Percentiles rank a stretch among this genome's conserved stretches.
Evolutionary conservation across 1,140 invertebrate genomes (phyloP).

Genomic region (Aphaenogaster floridana): DNA sequence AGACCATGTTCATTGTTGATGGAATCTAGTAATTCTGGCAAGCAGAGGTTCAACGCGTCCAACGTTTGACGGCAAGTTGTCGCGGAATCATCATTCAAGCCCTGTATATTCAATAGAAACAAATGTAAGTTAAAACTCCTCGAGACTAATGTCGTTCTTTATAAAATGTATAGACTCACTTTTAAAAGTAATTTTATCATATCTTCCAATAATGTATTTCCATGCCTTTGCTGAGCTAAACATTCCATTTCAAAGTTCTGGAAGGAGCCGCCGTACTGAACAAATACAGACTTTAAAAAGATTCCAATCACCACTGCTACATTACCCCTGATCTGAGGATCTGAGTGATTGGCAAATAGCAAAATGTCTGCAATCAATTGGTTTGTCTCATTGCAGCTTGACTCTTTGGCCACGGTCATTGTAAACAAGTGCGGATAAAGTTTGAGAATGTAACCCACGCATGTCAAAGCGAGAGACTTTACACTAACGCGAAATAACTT

Average conservation of each 20-base stretch:
- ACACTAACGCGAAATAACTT: constrained; percentile 93
- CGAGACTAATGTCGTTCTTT: background rate
- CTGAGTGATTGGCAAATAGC: constrained; percentile 91
- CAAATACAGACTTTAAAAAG: constrained; percentile 89
- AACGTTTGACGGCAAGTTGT: constrained; percentile 90
- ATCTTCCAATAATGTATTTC: constrained; percentile 83
- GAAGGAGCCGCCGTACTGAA: constrained; percentile 87
- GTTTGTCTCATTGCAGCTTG: constrained; percentile 78
- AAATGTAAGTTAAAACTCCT: constrained; percentile 11
- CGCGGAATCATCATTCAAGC: constrained; percentile 90
- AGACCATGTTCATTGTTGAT: constrained; percentile 86
- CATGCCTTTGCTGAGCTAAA: constrained; percentile 77
- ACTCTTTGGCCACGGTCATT: constrained; percentile 80
- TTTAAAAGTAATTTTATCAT: constrained; percentile 87
- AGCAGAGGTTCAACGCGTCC: constrained; percentile 87
- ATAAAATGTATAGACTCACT: constrained; percentile 79
- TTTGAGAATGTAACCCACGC: constrained; percentile 90
- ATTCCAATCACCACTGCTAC: constrained; percentile 90
- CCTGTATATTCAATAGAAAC: constrained; percentile 84
- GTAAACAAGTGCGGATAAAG: constrained; percentile 91
- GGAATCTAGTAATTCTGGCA: constrained; percentile 89
- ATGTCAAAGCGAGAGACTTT: constrained; percentile 93
- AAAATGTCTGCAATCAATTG: constrained; percentile 91
- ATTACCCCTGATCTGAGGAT: constrained; percentile 94
- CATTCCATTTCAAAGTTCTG: constrained; percentile 78